Conservation (phyloP, 2,797 vertebrate species). For the Heteromormyrus szaboi region DNA sequence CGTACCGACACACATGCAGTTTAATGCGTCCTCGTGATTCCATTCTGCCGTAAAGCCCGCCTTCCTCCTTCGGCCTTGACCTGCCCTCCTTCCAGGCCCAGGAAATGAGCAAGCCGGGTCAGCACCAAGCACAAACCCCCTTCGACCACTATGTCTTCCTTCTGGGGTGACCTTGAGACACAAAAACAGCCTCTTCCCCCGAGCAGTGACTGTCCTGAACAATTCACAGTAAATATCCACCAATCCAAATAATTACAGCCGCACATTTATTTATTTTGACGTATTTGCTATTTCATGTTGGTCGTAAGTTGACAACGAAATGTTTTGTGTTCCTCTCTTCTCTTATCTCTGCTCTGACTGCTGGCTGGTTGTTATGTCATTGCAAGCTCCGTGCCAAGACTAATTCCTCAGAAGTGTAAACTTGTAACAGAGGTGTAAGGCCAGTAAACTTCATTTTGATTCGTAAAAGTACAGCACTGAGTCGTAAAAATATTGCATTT, state of each 20-base stretch:
- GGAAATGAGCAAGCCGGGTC: neutral
- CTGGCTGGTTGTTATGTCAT: neutral
- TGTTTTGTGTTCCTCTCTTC: constrained; percentile 1
- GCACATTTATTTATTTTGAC: neutral
- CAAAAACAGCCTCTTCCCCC: neutral
- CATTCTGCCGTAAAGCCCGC: neutral
- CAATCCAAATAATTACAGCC: neutral
- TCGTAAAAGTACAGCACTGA: neutral
- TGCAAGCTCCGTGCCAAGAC: neutral
- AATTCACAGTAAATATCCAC: neutral
- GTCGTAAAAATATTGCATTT: neutral
- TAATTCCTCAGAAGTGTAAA: neutral
- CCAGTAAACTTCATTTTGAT: neutral
- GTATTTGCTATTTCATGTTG: neutral
- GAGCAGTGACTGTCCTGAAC: neutral
- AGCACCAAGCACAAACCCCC: neutral
- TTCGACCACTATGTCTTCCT: neutral
- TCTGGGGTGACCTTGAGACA: neutral
- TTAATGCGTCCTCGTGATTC: neutral
- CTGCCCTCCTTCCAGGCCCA: neutral
- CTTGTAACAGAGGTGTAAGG: neutral
- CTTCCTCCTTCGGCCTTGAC: neutral
- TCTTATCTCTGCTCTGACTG: neutral
- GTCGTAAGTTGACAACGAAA: neutral
- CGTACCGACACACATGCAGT: neutral